These are phyloP conservation scores for Cephus rjabovi DNA, from an alignment of 2,888 invertebrate species.

Conservation along the genomic window DNA sequence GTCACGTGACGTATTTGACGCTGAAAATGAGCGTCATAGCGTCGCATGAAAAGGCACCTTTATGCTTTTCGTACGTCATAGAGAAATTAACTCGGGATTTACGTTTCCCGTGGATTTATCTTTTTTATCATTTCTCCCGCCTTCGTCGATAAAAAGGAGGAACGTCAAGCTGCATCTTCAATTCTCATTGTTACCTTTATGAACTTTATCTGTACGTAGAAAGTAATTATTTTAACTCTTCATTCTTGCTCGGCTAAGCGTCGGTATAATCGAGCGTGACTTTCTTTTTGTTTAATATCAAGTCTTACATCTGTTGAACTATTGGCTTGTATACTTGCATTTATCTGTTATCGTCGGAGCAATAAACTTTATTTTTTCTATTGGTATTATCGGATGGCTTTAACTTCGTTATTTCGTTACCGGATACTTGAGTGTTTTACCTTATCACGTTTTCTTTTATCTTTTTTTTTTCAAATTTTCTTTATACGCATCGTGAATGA, in stretches of 20 bases:
- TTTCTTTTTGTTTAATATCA: not conserved
- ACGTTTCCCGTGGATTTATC: not conserved
- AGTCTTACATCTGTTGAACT: not conserved
- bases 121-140: not conserved
- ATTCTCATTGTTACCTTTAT: not conserved
- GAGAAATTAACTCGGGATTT: not conserved
- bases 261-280: not conserved
- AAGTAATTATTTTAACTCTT: not conserved
- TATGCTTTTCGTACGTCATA: not conserved
- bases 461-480: not conserved
- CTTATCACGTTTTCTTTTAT: not conserved
- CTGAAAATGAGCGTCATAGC: too few species aligned
- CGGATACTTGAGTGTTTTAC: not conserved
- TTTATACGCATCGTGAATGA: not conserved
- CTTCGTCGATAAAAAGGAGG: not conserved
- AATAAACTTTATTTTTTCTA: not conserved
- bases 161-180: not conserved
- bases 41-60: too few species aligned
- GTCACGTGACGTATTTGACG: too few species aligned
- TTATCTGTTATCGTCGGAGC: not conserved
- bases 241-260: not conserved
- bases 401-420: not conserved
- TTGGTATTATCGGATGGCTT: not conserved
- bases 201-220: not conserved
- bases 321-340: not conserved